These are phyloP conservation scores for Percopsis transmontana DNA, from an alignment of 2,113 vertebrate genomes.

Conservation along the genomic window DNA sequence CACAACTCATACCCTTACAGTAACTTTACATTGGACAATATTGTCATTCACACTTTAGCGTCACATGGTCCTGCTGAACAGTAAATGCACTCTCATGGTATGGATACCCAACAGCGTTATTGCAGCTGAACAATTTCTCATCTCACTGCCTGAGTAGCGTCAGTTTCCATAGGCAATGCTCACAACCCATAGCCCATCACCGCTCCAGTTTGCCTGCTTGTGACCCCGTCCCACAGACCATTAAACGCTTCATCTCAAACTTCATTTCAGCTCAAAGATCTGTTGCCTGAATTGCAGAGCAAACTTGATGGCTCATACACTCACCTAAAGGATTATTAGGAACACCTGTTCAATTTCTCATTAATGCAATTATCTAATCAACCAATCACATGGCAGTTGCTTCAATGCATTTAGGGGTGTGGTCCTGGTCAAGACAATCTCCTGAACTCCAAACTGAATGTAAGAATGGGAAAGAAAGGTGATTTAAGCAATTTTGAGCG, in stretches of 20 bases:
- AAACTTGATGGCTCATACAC: slow-evolving; percentile 98
- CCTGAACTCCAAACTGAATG: no score
- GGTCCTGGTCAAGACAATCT: no score
- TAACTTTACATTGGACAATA: not conserved
- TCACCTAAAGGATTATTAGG: no score
- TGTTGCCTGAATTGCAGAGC: slow-evolving; percentile 99
- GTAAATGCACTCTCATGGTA: not conserved
- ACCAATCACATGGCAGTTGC: no score
- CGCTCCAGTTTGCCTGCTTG: not conserved
- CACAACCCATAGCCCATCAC: not conserved
- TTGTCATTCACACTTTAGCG: not conserved
- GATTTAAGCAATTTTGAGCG: no score
- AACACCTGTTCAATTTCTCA: no score
- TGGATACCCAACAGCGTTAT: not conserved
- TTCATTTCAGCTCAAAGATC: slow-evolving; percentile 99
- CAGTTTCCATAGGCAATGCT: slow-evolving; percentile 13
- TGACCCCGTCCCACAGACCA: not conserved
- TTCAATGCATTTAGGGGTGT: no score
- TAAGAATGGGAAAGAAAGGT: no score
- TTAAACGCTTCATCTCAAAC: slow-evolving; percentile 83
- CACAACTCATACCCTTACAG: no score
- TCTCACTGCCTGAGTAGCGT: slow-evolving; percentile 4
- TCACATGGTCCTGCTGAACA: not conserved
- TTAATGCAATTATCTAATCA: no score
- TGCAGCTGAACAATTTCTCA: not conserved